A percentile compares a stretch with the other conserved stretches of the same genome.
These are phyloP conservation scores for Pseudochromis fuscus DNA, from an alignment of 2,797 vertebrate species.

Conservation along the genomic window DNA sequence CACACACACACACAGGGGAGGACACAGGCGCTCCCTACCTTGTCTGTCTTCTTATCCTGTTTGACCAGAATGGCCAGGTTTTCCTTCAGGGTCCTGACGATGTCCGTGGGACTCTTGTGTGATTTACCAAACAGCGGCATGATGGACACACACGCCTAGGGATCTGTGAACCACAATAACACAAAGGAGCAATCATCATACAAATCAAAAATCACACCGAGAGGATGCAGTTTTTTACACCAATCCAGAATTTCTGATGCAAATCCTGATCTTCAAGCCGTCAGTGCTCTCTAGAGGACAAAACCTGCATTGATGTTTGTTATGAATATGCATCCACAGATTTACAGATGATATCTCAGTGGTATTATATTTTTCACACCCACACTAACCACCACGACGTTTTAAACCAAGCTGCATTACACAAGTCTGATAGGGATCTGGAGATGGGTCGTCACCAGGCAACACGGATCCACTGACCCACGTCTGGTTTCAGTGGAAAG, in stretches of 20 bases:
- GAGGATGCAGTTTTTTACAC: too few species aligned
- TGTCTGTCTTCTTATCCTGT: conserved; percentile 97
- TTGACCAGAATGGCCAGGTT: conserved; percentile 95
- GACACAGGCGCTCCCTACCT: conserved; percentile 82
- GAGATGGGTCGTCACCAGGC: background rate
- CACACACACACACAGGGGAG: background rate
- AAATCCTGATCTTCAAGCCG: too few species aligned
- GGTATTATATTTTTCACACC: too few species aligned
- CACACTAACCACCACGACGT: background rate
- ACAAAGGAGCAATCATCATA: background rate
- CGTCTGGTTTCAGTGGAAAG: background rate
- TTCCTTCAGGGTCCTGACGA: conserved; percentile 94
- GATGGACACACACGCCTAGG: conserved; percentile 60
- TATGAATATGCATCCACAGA: too few species aligned
- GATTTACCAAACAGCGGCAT: conserved; percentile 99
- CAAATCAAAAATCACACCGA: too few species aligned
- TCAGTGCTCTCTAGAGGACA: too few species aligned
- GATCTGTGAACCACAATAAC: conserved; percentile 52
- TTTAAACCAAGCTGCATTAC: background rate
- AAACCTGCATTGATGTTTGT: too few species aligned
- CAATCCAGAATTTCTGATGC: too few species aligned
- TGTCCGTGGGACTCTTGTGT: conserved; percentile 95
- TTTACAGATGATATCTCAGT: too few species aligned
- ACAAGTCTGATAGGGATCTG: background rate
- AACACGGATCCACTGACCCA: background rate